Evolutionary conservation across 2,888 invertebrate genomes (phyloP).

Genomic region (Standfussiana lucernea): DNA sequence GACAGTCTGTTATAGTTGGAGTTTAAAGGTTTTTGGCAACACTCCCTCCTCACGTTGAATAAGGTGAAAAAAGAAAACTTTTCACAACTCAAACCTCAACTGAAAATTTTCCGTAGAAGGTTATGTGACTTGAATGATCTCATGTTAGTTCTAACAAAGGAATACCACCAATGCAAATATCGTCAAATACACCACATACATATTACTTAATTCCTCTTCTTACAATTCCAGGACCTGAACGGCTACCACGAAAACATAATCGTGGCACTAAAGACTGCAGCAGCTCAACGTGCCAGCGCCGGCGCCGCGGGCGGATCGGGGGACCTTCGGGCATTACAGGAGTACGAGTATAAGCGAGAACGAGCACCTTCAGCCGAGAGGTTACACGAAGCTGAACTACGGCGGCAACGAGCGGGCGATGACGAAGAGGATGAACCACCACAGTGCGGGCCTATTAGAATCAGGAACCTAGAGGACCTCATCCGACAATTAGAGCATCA

Average conservation of each 20-base stretch:
- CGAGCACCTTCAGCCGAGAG: slow-evolving; percentile 93
- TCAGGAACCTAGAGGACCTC: slow-evolving; percentile 97
- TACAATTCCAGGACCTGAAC: slow-evolving; percentile 94
- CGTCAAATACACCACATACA: not conserved
- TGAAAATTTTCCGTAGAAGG: not conserved
- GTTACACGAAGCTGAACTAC: slow-evolving; percentile 93
- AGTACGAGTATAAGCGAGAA: slow-evolving; percentile 90
- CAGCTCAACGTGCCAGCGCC: slow-evolving; percentile 91
- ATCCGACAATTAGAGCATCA: slow-evolving; percentile 97
- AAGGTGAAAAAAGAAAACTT: not conserved
- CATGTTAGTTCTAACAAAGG: not conserved
- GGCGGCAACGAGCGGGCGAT: slow-evolving; percentile 88
- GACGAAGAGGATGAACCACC: slow-evolving; percentile 94
- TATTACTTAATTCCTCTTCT: not conserved
- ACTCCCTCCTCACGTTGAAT: not conserved
- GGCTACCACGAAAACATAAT: slow-evolving; percentile 98
- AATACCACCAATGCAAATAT: not conserved
- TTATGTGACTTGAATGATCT: not conserved
- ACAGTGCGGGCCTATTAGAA: slow-evolving; percentile 95
- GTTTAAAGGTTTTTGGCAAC: not conserved
- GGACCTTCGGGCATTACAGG: slow-evolving; percentile 88
- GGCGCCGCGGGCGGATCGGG: slow-evolving; percentile 84
- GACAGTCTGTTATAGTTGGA: not conserved
- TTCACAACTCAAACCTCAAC: not conserved
- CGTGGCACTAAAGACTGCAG: slow-evolving; percentile 96